A percentile compares a stretch with the other conserved stretches of the same genome.
Evolutionary conservation across 2,113 vertebrate genomes (phyloP).

Genomic region (Neopipo cinnamomea): DNA sequence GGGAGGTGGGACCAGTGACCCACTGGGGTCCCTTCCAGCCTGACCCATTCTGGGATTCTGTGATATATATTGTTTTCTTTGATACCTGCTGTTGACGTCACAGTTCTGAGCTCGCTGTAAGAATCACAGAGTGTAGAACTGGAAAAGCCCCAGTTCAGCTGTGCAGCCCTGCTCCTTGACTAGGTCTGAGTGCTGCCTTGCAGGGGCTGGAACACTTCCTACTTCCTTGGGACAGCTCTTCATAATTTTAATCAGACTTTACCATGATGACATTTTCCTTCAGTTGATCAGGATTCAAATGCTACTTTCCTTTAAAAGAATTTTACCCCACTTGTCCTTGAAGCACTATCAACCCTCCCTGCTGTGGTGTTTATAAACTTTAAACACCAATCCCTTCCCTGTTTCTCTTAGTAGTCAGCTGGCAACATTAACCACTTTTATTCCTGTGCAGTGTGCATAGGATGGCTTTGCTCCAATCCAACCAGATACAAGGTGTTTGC

Average conservation of each 20-base stretch:
- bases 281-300: neutral
- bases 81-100: neutral
- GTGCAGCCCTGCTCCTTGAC: fast-evolving
- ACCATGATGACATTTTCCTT: neutral
- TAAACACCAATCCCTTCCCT: neutral
- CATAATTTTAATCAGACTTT: neutral
- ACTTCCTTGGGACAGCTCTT: neutral
- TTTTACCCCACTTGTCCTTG: neutral
- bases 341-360: neutral
- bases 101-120: fast-evolving
- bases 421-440: neutral
- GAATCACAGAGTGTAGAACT: neutral
- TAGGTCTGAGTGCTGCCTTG: neutral
- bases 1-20: neutral
- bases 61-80: neutral
- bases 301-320: neutral
- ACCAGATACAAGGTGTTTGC: neutral
- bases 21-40: neutral
- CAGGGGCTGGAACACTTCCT: neutral
- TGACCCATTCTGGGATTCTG: neutral
- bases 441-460: neutral
- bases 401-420: neutral
- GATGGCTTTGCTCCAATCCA: neutral
- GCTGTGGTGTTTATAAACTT: neutral
- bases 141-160: neutral